Base-by-base conservation (phyloP, 2,888 invertebrate genomes). In the Hirtodrosophila alboralis region DNA sequence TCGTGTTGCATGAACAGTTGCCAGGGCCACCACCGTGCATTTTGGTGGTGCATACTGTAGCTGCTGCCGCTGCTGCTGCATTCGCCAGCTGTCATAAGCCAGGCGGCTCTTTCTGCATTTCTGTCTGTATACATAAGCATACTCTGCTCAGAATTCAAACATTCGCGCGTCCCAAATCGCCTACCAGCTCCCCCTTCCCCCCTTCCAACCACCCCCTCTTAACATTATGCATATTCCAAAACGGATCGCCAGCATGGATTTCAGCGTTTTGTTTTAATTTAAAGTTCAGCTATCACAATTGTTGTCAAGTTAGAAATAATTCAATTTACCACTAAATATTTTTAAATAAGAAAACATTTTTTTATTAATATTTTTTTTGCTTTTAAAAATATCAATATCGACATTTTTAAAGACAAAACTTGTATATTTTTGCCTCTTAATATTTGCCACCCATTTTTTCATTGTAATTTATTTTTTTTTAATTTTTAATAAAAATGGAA, bases 51-150 rank as follows among this genome's bases (percentile, higher is more conserved):
- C 40, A 36, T 26, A 34, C 18, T 2, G 18, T 4, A 18, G 13
- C 10, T 6, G 10, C 41, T 13, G 28, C 3, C 7, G 12, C 27
- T 6, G n/a, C 13, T 37, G 44, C 54, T 38, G 44, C 43, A n/a
- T 26, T 13, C 34, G 41, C 45, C 62, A 69, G 47, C 74, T 86
- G 77, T 59, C 67, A 84, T 86, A 84, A 86, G 84, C 81, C 67
- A 56, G 41, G 40, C 45, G 56, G 58, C 59, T 62, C 51, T 45
- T 47, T 45, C 4, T 23, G 23, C 8, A 23, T 23, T 30, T 44
- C 62, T 81, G 66, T 44, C 62, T 81, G 66, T 78, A 59, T 64
- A 60, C 84, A 74, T 75, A 70, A 68, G 75, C 76, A 71, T 51
- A 36, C 66, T n/a, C n/a, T 43, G 67, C 51, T 69, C 68, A 30